Conservation (phyloP, 1,140 invertebrate species). For the Samia ricini region DNA sequence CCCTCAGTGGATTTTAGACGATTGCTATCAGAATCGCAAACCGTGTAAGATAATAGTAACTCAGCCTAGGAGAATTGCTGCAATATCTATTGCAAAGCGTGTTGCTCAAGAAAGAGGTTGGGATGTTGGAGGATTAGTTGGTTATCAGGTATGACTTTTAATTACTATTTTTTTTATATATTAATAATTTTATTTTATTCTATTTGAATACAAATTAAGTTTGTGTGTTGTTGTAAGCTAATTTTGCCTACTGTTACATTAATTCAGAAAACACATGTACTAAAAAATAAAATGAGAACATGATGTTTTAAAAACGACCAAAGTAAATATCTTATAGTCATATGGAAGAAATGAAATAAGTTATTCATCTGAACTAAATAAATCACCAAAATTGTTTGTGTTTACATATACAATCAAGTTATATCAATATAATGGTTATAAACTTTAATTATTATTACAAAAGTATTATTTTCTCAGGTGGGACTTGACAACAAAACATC, state of each 20-base stretch:
- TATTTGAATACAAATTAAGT: no score
- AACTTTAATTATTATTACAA: neutral
- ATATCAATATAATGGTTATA: neutral
- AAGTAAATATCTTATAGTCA: no score
- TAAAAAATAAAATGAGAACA: no score
- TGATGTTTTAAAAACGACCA: no score
- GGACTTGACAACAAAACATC: conserved; percentile 77
- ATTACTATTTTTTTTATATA: neutral
- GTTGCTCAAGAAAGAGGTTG: conserved; percentile 89
- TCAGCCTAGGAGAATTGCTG: conserved; percentile 91
- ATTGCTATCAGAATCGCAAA: conserved; percentile 78
- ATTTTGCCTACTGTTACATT: no score
- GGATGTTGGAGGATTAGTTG: conserved; percentile 87
- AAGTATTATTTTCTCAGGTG: conserved; percentile 51
- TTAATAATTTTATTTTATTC: conserved; percentile 7
- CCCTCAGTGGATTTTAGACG: conserved; percentile 92
- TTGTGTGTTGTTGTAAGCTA: no score
- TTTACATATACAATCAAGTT: no score
- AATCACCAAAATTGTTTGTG: no score
- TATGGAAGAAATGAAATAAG: no score
- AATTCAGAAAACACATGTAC: no score
- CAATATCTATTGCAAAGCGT: conserved; percentile 87
- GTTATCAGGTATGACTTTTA: conserved; percentile 85
- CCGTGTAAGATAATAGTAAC: conserved; percentile 92
- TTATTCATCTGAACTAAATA: no score